These are phyloP conservation scores for Hipposideros armiger DNA, from an alignment of 2,113 vertebrate species.

Conservation along the genomic window DNA sequence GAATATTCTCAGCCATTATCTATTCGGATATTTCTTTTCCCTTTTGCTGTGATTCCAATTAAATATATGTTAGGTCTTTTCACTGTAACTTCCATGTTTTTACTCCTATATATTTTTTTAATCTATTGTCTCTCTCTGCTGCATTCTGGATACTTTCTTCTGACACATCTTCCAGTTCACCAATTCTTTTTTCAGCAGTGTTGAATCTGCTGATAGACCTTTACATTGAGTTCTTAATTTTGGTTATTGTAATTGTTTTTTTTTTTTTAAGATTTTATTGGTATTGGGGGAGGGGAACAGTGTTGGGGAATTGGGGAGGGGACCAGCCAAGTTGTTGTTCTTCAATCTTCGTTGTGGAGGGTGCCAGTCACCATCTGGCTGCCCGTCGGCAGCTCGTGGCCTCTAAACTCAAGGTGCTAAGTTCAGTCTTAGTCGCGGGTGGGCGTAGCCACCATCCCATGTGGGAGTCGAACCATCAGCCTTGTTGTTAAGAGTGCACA, in stretches of 20 bases:
- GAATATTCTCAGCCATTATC: constrained; percentile 18
- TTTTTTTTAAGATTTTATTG: background rate
- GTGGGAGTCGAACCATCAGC: too few relatives aligned
- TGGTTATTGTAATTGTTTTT: background rate
- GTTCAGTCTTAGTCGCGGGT: too few relatives aligned
- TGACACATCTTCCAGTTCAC: background rate
- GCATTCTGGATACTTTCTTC: constrained; percentile 3
- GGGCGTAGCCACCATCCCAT: too few relatives aligned
- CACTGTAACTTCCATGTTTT: background rate
- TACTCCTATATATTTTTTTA: background rate
- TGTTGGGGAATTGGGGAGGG: too few relatives aligned
- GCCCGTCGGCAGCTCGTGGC: too few relatives aligned
- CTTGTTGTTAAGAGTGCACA: too few relatives aligned
- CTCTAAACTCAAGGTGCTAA: too few relatives aligned
- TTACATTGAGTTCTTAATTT: background rate
- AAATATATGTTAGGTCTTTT: background rate
- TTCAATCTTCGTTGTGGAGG: too few relatives aligned
- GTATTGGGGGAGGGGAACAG: too few relatives aligned
- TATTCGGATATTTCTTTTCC: constrained; percentile 15
- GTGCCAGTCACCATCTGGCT: too few relatives aligned
- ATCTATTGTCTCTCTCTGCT: background rate
- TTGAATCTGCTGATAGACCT: background rate
- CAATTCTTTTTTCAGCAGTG: background rate
- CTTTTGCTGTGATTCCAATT: background rate
- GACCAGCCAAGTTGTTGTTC: too few relatives aligned